Conservation (phyloP, 2,888 invertebrate species). For the Buathra laborator region DNA sequence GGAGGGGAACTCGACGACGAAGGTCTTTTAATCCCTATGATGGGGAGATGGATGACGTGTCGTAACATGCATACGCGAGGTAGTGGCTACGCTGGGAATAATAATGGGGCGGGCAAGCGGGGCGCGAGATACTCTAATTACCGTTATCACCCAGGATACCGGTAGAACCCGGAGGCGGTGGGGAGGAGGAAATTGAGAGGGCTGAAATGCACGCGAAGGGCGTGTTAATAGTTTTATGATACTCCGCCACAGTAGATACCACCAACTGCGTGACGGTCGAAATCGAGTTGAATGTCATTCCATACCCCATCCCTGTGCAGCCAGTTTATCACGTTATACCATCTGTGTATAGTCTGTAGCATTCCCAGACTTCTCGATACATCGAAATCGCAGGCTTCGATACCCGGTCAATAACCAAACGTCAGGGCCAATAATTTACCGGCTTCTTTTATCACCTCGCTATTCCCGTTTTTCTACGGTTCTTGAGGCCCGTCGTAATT, state of each 20-base stretch:
- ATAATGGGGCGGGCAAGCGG: conserved; percentile 56
- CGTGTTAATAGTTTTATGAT: conserved; percentile 66
- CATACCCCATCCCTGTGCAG: conserved; percentile 44
- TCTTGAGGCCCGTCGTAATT: conserved; percentile 29
- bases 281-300: conserved; percentile 59
- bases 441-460: conserved; percentile 53
- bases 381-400: not conserved
- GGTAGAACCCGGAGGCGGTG: conserved; percentile 17
- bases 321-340: conserved; percentile 51
- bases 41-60: conserved; percentile 63
- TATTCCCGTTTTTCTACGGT: conserved; percentile 7
- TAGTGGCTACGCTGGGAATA: conserved; percentile 57
- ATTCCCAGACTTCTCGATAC: conserved; percentile 11
- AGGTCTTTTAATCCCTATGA: conserved; percentile 55
- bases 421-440: conserved; percentile 54
- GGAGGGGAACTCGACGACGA: not conserved
- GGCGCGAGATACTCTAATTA: conserved; percentile 63
- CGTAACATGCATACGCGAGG: conserved; percentile 47
- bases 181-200: conserved; percentile 48
- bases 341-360: not conserved
- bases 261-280: conserved; percentile 53
- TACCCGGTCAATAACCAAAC: conserved; percentile 28
- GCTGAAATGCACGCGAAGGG: conserved; percentile 43
- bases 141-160: conserved; percentile 45
- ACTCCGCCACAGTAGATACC: conserved; percentile 32